These are phyloP conservation scores for Loripinus fragilis DNA, from an alignment of 2,888 invertebrate species.

Conservation along the genomic window DNA sequence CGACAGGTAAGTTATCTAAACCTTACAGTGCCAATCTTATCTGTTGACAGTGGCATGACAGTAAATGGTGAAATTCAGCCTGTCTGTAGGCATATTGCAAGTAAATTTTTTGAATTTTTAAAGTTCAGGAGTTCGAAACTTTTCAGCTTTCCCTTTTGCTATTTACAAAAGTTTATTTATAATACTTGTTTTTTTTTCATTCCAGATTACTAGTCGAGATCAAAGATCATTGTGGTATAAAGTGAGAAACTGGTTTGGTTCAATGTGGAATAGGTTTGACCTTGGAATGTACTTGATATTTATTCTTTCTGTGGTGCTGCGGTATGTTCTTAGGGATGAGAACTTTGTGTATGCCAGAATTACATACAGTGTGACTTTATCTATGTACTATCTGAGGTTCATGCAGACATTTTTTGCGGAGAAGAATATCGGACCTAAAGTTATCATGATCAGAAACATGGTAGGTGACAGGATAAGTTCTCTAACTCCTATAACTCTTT, in stretches of 20 bases:
- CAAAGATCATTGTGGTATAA: conserved; percentile 74
- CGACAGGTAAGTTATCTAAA: conserved; percentile 75
- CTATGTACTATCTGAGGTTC: conserved; percentile 80
- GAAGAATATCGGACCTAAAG: conserved; percentile 83
- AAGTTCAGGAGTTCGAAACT: too few species aligned
- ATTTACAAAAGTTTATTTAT: too few species aligned
- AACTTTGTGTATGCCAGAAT: conserved; percentile 77
- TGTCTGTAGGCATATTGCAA: too few species aligned
- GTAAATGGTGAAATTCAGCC: too few species aligned
- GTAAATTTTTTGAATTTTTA: too few species aligned
- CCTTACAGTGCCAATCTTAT: too few species aligned
- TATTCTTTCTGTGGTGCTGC: conserved; percentile 76
- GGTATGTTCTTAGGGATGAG: conserved; percentile 66
- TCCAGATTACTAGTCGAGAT: conserved; percentile 76
- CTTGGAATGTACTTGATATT: conserved; percentile 77
- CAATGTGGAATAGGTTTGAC: conserved; percentile 82
- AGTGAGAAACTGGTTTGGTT: conserved; percentile 77
- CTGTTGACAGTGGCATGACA: too few species aligned
- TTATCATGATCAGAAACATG: conserved; percentile 83
- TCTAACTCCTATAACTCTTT: too few species aligned
- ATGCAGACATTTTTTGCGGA: conserved; percentile 81
- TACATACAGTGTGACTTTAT: conserved; percentile 76
- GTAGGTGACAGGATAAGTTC: too few species aligned
- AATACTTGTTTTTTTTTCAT: too few species aligned
- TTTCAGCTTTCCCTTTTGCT: too few species aligned